These are phyloP conservation scores for Sardina pilchardus DNA, from an alignment of 2,113 vertebrate species.

Conservation along the genomic window DNA sequence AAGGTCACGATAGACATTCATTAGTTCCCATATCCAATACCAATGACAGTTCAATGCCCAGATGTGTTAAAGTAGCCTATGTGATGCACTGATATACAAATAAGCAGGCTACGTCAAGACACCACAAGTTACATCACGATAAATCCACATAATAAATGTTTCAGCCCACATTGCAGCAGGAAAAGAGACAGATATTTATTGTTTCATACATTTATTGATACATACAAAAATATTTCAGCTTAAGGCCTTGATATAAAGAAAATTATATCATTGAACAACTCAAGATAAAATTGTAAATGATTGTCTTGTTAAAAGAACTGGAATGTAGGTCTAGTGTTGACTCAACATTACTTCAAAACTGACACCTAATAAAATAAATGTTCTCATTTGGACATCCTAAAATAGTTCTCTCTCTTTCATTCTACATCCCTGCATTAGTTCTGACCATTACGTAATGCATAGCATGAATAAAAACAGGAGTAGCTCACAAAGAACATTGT, in stretches of 20 bases:
- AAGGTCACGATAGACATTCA: neutral
- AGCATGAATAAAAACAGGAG: neutral
- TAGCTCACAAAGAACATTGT: neutral
- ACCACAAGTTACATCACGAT: neutral
- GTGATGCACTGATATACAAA: neutral
- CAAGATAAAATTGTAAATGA: neutral
- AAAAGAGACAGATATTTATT: neutral
- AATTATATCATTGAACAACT: neutral
- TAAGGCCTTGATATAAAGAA: conserved; percentile 13
- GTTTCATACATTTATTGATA: neutral
- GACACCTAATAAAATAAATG: conserved; percentile 33
- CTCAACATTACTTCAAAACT: neutral
- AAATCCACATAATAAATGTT: neutral
- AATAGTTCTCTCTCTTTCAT: conserved; percentile 18
- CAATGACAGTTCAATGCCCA: neutral
- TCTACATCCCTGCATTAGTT: conserved; percentile 1
- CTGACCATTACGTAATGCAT: neutral
- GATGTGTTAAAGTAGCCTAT: neutral
- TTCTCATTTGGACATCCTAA: conserved; percentile 16
- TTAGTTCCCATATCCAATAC: neutral
- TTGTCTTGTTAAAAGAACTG: conserved; percentile 3
- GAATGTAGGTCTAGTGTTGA: neutral
- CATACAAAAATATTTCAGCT: conserved; percentile 1
- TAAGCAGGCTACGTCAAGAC: neutral
- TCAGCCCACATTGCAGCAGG: neutral